Conservation (phyloP, 2,888 invertebrate genomes). For the Raillietiella orientalis region DNA sequence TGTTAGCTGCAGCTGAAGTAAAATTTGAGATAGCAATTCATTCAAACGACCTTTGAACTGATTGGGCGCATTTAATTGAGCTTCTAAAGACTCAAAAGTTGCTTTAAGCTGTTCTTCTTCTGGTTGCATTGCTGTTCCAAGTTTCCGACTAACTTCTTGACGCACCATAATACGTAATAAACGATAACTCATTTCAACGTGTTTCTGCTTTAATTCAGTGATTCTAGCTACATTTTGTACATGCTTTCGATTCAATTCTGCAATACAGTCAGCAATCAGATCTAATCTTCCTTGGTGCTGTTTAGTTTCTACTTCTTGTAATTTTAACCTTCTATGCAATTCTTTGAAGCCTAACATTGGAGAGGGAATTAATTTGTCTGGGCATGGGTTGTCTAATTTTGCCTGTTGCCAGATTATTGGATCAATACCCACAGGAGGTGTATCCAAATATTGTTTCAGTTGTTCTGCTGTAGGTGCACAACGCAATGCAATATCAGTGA, state of each 20-base stretch:
- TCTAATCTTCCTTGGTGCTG: slow-evolving; percentile 47
- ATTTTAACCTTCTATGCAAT: slow-evolving; percentile 34
- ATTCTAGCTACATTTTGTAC: slow-evolving; percentile 37
- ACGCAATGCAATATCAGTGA: slow-evolving; percentile 32
- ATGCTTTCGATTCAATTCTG: slow-evolving; percentile 42
- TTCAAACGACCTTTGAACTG: slow-evolving; percentile 77
- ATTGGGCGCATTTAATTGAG: slow-evolving; percentile 61
- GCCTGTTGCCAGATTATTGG: slow-evolving; percentile 83
- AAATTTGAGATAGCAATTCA: slow-evolving; percentile 59
- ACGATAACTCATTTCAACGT: slow-evolving; percentile 47
- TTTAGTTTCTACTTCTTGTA: slow-evolving; percentile 31
- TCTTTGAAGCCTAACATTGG: slow-evolving; percentile 62
- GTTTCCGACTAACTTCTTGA: slow-evolving; percentile 58
- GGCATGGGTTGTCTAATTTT: slow-evolving; percentile 76
- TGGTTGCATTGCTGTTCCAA: slow-evolving; percentile 49
- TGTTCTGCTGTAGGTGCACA: slow-evolving; percentile 41
- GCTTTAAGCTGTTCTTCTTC: slow-evolving; percentile 71
- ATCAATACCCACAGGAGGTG: slow-evolving; percentile 71
- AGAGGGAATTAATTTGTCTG: slow-evolving; percentile 58
- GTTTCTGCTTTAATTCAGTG: slow-evolving; percentile 41
- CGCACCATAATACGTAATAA: slow-evolving; percentile 36
- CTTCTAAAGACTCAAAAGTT: slow-evolving; percentile 50
- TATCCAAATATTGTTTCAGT: slow-evolving; percentile 55
- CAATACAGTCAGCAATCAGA: slow-evolving; percentile 39
- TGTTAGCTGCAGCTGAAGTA: too few species aligned